Evolutionary conservation across 1,140 invertebrate genomes (phyloP).

Genomic region (Bombyx mandarina): DNA sequence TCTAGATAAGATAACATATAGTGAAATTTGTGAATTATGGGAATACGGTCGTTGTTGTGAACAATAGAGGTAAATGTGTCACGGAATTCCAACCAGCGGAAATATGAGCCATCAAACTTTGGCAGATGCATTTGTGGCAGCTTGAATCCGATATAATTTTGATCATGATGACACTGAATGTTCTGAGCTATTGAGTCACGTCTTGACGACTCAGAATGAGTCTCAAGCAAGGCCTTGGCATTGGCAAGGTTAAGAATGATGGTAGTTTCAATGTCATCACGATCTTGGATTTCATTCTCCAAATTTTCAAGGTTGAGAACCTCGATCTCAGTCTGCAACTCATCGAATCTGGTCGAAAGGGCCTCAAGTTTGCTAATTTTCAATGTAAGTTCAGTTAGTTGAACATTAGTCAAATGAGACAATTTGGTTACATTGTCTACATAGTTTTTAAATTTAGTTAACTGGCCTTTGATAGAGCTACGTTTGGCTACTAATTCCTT

Average conservation of each 20-base stretch:
- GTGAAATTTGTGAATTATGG: slow-evolving; percentile 15
- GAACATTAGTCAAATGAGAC: slow-evolving; percentile 13
- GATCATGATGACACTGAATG: slow-evolving; percentile 8
- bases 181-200: slow-evolving; percentile 1
- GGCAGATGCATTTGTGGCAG: slow-evolving; percentile 31
- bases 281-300: slow-evolving; percentile 17
- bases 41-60: slow-evolving; percentile 12
- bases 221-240: slow-evolving; percentile 15
- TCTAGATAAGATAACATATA: slow-evolving; percentile 16
- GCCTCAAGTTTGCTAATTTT: slow-evolving; percentile 25
- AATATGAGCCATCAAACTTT: slow-evolving; percentile 30
- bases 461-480: slow-evolving; percentile 4
- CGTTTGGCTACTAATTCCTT: slow-evolving; percentile 18
- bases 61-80: slow-evolving; percentile 33
- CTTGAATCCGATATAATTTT: slow-evolving; percentile 13
- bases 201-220: slow-evolving; percentile 1
- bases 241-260: slow-evolving; percentile 21
- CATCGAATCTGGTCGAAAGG: slow-evolving; percentile 20
- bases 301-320: slow-evolving; percentile 13
- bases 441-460: slow-evolving; percentile 29
- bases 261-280: slow-evolving; percentile 17
- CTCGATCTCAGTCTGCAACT: slow-evolving; percentile 22
- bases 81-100: slow-evolving; percentile 37
- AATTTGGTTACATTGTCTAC: slow-evolving; percentile 11
- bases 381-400: slow-evolving; percentile 22